Percentiles rank a stretch among this genome's conserved stretches.
Evolutionary conservation across 2,113 vertebrate genomes (phyloP).

Genomic region (Apodemus speciosus): DNA sequence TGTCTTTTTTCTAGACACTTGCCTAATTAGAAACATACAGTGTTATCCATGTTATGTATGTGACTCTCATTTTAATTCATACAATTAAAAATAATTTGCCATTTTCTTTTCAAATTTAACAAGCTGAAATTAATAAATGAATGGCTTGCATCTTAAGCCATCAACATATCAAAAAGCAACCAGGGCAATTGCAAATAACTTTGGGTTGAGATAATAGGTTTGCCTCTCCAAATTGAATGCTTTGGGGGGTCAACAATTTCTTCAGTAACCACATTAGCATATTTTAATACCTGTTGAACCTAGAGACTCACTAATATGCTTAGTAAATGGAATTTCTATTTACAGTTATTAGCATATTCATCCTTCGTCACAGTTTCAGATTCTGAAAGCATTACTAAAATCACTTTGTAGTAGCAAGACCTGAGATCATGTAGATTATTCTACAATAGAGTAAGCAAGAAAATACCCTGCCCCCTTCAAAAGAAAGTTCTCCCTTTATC

Average conservation of each 20-base stretch:
- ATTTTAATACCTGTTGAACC: constrained; percentile 80
- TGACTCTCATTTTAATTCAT: constrained; percentile 71
- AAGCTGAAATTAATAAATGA: constrained; percentile 74
- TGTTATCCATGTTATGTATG: constrained; percentile 53
- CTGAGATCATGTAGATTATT: constrained; percentile 18
- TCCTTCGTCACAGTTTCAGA: constrained; percentile 57
- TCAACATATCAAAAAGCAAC: constrained; percentile 72
- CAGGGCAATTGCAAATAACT: constrained; percentile 60
- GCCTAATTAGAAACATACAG: constrained; percentile 64
- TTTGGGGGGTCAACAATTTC: constrained; percentile 74
- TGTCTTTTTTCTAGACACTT: neutral
- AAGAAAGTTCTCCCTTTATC: neutral
- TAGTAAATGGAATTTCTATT: constrained; percentile 73
- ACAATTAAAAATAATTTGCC: constrained; percentile 72
- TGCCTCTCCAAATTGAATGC: constrained; percentile 63
- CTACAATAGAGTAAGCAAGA: neutral
- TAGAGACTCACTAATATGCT: constrained; percentile 64
- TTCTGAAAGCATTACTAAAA: constrained; percentile 70
- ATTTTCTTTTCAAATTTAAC: constrained; percentile 63
- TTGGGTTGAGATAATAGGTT: constrained; percentile 74
- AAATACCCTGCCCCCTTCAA: neutral
- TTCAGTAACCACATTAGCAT: constrained; percentile 75
- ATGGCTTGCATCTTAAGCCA: constrained; percentile 70
- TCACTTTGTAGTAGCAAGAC: constrained; percentile 60
- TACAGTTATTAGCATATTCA: constrained; percentile 73